Base-by-base conservation (phyloP, 2,797 vertebrate species). In the Telmatherina bonti region DNA sequence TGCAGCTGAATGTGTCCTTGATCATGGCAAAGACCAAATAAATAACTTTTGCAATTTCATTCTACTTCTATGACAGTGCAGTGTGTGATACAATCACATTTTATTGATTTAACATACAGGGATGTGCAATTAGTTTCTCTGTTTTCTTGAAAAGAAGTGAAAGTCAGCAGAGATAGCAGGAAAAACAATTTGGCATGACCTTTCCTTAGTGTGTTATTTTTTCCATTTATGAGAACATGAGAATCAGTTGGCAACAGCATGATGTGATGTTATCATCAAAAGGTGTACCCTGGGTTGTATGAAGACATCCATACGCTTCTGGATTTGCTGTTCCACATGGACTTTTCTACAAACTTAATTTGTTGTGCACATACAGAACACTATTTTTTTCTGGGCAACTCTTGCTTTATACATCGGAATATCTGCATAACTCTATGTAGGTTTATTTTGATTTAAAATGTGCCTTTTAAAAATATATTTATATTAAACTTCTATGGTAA, bases 11-110 rank as follows among this genome's bases (percentile, higher is more conserved):
- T 59, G 49, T 41, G 6, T 55, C 58, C 56, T 74, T 55, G 24
- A 24, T 47, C 53, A 57, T 20, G 24, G 54, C 26, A 12, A 69
- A 71, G 57, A 54, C 53, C 22, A 4, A n/a, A 53, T 66, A 51
- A 51, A 15, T 24, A 4, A 16, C 31, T 45, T 45, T 29, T 1
- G 2, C 31, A 26, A 26, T 1, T 36, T 5, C 11, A 43, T 1
- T 36, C 22, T 38, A 26, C 15, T 22, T 4, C 20, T 22, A 10
- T 47, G 45, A 22, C 45, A 2, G 8, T n/a, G 11, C n/a, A 20
- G 20, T 22, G 45, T 9, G 11, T 47, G 3, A 22, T 22, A 11
- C 33, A 10, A 35, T 10, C 22, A n/a, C 8, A 15, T n/a, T 22
- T 45, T n/a, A 20, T 20, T n/a, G 20, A 45, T 45, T 20, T 45